Evolutionary conservation across 2,888 invertebrate species (phyloP), one percentile per base, ranked within the genome.

Genomic region (Syrphus vitripennis): DNA sequence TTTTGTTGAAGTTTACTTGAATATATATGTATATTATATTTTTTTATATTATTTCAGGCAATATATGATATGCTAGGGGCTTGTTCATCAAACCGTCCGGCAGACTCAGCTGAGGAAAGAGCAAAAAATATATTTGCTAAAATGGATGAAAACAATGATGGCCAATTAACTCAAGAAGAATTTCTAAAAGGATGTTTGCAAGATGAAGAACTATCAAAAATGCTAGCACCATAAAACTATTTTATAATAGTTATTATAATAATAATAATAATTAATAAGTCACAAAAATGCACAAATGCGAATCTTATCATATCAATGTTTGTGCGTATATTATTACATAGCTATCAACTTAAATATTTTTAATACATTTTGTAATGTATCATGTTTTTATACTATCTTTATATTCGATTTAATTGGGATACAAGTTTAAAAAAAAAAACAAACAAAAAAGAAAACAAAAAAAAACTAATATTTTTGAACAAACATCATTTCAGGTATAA

Each of bases 1-100:
- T n/a, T n/a, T n/a, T n/a, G n/a, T n/a, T n/a, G n/a, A n/a, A n/a
- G n/a, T n/a, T n/a, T n/a, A n/a, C n/a, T n/a, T n/a, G n/a, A n/a
- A n/a, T n/a, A n/a, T n/a, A n/a, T n/a, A n/a, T n/a, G n/a, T n/a
- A n/a, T n/a, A n/a, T n/a, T n/a, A n/a, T n/a, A n/a, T n/a, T n/a
- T 50, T 3, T 50, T 6, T 14, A 7, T 50, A 3, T 24, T 26
- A 26, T 93, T 94, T 55, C 94, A 99, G 99, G 99, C 99, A 88
- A 99, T 99, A 93, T 99, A 99, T 93, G 99, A 99, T 93, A 99
- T 99, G 99, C 94, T 99, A 90, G 99, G 99, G 76, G 98, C 98
- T 88, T 98, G 98, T 93, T 97, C 97, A 90, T 97, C 97, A 93
- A 98, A 97, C 93, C 94, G 98, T 91, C 98, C 98, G 61, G 97